phyloP scores from a whole-genome alignment of 2,797 vertebrate genomes.

The Sebastes elongatus region DNA sequence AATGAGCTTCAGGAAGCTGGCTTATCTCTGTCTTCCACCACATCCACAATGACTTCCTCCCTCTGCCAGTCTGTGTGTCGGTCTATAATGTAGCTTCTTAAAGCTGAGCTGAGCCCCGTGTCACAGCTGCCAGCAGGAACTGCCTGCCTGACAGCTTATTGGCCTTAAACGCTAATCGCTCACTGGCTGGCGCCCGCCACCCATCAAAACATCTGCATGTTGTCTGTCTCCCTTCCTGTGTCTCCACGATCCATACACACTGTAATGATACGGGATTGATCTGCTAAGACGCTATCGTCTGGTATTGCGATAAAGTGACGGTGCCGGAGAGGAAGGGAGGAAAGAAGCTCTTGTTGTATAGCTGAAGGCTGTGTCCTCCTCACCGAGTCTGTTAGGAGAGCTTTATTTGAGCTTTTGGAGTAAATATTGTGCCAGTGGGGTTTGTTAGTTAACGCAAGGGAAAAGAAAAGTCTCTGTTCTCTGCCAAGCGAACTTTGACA shows the following conservation, averaged over 20 bases:
- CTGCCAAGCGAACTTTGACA: background rate
- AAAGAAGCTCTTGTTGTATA: background rate
- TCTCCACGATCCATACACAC: background rate
- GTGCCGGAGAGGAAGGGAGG: background rate
- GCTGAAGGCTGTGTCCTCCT: background rate
- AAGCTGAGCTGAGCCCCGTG: slow-evolving; percentile 32
- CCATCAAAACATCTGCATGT: slow-evolving; percentile 46
- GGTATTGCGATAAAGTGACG: background rate
- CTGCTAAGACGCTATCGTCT: background rate
- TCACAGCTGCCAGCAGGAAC: slow-evolving; percentile 42
- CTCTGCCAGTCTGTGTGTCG: slow-evolving; percentile 25
- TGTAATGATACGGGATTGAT: background rate
- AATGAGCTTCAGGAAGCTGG: slow-evolving; percentile 65
- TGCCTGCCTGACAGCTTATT: slow-evolving; percentile 46
- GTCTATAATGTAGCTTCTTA: slow-evolving; percentile 37
- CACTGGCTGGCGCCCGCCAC: slow-evolving; percentile 12
- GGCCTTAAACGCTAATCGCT: slow-evolving; percentile 35
- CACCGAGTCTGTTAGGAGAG: background rate
- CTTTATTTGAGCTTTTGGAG: background rate
- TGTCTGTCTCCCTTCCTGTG: background rate
- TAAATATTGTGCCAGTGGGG: background rate
- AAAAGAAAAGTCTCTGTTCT: background rate
- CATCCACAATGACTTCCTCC: slow-evolving; percentile 58
- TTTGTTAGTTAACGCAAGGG: background rate
- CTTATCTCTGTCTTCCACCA: slow-evolving; percentile 63